These are phyloP conservation scores for Camptogramma bilineatum DNA, from an alignment of 2,888 invertebrate genomes.

Conservation along the genomic window DNA sequence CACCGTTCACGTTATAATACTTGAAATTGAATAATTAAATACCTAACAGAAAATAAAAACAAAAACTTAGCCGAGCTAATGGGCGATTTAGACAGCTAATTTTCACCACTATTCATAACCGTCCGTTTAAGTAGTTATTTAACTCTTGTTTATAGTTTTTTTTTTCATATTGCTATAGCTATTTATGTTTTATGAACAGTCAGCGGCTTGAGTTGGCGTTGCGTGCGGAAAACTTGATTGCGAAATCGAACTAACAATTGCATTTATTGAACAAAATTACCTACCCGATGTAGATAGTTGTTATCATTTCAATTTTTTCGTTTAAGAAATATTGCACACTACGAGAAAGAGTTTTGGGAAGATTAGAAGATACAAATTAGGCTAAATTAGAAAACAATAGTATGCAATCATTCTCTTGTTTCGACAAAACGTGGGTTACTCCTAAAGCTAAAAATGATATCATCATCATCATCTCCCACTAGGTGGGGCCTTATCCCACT, in stretches of 20 bases:
- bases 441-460: too few relatives aligned
- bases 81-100: neutral
- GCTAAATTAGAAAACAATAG: neutral
- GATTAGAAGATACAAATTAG: neutral
- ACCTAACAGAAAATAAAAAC: constrained; percentile 28
- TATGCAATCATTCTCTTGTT: neutral
- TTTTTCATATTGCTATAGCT: neutral
- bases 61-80: constrained; percentile 8
- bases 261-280: constrained; percentile 7
- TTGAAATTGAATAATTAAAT: constrained; percentile 51
- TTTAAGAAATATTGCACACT: neutral
- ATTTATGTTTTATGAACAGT: constrained; percentile 4
- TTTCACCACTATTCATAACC: neutral
- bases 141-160: neutral
- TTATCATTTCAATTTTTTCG: neutral
- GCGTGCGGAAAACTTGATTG: constrained; percentile 32
- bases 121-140: neutral
- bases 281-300: neutral
- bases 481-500: too few relatives aligned
- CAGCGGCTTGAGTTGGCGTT: constrained; percentile 8
- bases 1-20: constrained; percentile 55
- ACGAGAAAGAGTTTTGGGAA: neutral
- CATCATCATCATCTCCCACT: too few relatives aligned
- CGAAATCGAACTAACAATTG: constrained; percentile 19
- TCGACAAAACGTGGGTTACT: neutral